Base-by-base conservation (phyloP, 2,113 vertebrate genomes). In the Rhabdomys dilectus region DNA sequence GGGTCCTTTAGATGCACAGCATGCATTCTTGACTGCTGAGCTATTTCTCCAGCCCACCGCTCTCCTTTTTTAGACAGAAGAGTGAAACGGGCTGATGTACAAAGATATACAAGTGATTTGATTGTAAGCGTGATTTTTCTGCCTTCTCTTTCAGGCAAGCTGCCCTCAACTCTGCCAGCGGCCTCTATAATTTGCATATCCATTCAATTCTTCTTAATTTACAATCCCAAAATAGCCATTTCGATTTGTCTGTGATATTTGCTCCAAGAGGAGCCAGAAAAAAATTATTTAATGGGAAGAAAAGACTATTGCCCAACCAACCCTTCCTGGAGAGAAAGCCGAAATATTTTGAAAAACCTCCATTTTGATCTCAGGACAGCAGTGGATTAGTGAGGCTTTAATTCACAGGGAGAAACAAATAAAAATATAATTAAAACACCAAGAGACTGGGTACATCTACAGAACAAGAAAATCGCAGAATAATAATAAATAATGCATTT, bases 91-190 rank as follows among this genome's bases (percentile, higher is more conserved):
- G 72, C 58, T 64, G 56, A 85, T 88, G 19, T 8, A 56, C 7
- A 70, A 80, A 91, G 91, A 93, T 29, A 81, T n/a, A 60, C 73
- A 29, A 81, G 77, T 86, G 94, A n/a, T 82, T 39, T 36, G 72
- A 89, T 91, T 96, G 39, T 66, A 39, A 84, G 94, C 60, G 76
- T 62, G 31, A 56, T 53, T 94, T 62, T 92, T 21, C 26, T 95
- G 97, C 94, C 93, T 97, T 94, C 88, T 80, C 24, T 45, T 96
- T 96, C 73, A 48, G 86, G 93, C 88, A 78, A 56, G 12, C 89
- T 90, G 70, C 92, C 90, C 87, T 77, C 77, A 26, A 68, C 88
- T 97, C 88, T 77, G 64, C 85, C 96, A 97, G 88, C 6, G 17
- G 42, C 19, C 72, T 94, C 48, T 24, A 86, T 96, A 66, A 86